Base-by-base conservation (phyloP, 1,140 invertebrate genomes). In the Cyphomyrmex costatus region DNA sequence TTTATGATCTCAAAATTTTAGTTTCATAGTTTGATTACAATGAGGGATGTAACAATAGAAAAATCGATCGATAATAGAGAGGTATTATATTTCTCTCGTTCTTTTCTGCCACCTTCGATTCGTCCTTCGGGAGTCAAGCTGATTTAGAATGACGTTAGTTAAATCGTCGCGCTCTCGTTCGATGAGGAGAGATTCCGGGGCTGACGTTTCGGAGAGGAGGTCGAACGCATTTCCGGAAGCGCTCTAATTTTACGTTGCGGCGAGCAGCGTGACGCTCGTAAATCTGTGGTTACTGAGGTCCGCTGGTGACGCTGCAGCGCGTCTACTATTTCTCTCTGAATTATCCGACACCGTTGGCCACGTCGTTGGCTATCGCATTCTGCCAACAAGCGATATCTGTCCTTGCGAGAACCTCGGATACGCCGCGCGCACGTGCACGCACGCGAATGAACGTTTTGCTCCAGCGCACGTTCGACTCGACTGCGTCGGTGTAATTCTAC, bases 261-360 rank as follows among this genome's bases (percentile, higher is more conserved):
- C 19, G 27, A 60, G 16, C 78, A 61, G 60, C 63, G 53, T 27
- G 79, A 74, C 36, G 58, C 87, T 86, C 88, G 61, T 89, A 89
- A 89, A 89, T 89, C 88, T 89, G 87, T 14, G 88, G 88, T 89
- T 42, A 63, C 36, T 60, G 66, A 74, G 87, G 88, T 89, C 80
- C 80, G 77, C 71, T 63, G 82, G 71, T 73, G 88, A 85, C 87
- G 78, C 74, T 79, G 74, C 60, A n/a, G 65, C 33, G 46, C 77
- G 46, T 85, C 66, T 88, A 76, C 80, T 88, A 79, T 89, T 85
- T 65, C 87, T 88, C 88, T 79, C 77, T 53, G 63, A 58, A 60
- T 74, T 73, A 71, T 27, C 53, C 56, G 74, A 70, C 65, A 21
- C 66, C 42, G 21, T 51, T 7, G 46, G 77, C 65, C 21, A 58